These are phyloP conservation scores for Polymixis flavicincta DNA, from an alignment of 2,888 invertebrate species.

Conservation along the genomic window DNA sequence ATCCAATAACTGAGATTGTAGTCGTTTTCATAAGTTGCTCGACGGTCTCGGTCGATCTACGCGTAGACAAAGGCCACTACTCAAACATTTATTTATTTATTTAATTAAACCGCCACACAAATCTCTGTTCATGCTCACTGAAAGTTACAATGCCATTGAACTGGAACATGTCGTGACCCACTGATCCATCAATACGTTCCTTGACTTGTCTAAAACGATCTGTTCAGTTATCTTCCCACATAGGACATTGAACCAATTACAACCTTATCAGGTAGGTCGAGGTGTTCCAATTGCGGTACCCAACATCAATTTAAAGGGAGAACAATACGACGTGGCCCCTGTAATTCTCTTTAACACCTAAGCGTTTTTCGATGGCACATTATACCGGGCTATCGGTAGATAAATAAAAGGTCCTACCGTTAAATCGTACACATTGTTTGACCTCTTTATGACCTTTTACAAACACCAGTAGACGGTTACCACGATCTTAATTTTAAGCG, in stretches of 20 bases:
- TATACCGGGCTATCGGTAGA: conserved; percentile 69
- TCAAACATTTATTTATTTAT: not conserved
- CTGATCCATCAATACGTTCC: not conserved
- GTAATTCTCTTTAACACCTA: conserved; percentile 75
- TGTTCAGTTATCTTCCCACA: conserved; percentile 30
- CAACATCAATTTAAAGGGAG: conserved; percentile 72
- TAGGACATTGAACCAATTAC: conserved; percentile 54
- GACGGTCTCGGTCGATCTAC: no score
- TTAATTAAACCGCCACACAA: no score
- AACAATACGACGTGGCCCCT: conserved; percentile 71
- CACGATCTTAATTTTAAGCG: conserved; percentile 59
- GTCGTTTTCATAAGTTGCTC: conserved; percentile 54
- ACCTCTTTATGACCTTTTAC: conserved; percentile 69
- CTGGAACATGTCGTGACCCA: not conserved
- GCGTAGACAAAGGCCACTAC: not conserved
- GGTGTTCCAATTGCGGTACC: conserved; percentile 53
- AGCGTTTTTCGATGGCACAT: conserved; percentile 77
- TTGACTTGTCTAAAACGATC: conserved; percentile 25
- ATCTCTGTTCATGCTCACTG: not conserved
- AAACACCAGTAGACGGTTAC: conserved; percentile 53
- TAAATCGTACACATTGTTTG: conserved; percentile 69
- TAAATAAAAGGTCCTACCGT: conserved; percentile 71
- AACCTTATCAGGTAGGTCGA: conserved; percentile 55
- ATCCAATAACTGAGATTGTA: conserved; percentile 58
- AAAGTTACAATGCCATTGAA: not conserved